These are phyloP conservation scores for Aethina tumida DNA, from an alignment of 1,140 invertebrate genomes.

Conservation along the genomic window DNA sequence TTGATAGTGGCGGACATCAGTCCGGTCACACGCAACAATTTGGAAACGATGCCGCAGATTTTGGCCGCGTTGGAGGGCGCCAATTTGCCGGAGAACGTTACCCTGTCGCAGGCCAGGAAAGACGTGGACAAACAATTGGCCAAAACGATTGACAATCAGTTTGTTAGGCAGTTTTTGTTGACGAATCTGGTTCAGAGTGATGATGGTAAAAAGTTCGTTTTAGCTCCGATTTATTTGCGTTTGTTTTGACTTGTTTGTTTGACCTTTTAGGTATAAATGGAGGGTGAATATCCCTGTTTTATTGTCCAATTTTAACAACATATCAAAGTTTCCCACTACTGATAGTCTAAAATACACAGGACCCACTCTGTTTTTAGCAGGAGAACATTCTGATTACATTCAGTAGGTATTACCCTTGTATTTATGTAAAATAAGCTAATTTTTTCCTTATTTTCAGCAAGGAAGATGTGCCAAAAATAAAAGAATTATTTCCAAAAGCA, in stretches of 20 bases:
- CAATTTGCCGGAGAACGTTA: constrained; percentile 43
- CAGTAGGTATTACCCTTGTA: constrained; percentile 42
- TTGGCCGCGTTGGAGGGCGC: constrained; percentile 56
- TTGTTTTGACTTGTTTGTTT: neutral
- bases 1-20: constrained; percentile 78
- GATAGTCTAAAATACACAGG: constrained; percentile 47
- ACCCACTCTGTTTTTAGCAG: constrained; percentile 73
- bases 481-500: constrained; percentile 65
- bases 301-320: constrained; percentile 37
- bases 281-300: constrained; percentile 34
- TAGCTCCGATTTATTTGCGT: neutral
- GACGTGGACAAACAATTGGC: constrained; percentile 44
- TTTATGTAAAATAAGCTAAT: neutral
- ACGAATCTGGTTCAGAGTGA: constrained; percentile 34
- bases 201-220: constrained; percentile 18
- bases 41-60: constrained; percentile 50
- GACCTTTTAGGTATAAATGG: constrained; percentile 34
- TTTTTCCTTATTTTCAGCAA: constrained; percentile 38
- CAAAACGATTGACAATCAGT: constrained; percentile 34
- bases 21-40: constrained; percentile 55
- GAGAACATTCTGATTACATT: constrained; percentile 68
- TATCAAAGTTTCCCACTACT: constrained; percentile 50
- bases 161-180: constrained; percentile 43
- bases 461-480: constrained; percentile 57
- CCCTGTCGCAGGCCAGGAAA: constrained; percentile 57